phyloP scores from a whole-genome alignment of 2,888 invertebrate genomes.

The Aelia acuminata region DNA sequence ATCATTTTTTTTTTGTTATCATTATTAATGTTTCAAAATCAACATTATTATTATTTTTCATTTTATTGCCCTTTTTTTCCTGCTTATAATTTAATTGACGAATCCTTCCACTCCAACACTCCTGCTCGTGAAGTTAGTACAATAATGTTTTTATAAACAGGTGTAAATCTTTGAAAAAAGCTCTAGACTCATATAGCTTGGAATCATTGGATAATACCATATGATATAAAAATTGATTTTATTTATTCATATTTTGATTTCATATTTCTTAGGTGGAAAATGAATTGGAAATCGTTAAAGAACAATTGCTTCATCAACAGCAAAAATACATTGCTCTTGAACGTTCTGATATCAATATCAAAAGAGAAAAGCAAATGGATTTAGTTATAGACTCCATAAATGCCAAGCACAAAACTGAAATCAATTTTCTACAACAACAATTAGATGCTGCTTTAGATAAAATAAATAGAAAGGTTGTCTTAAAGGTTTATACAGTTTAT shows the following conservation, averaged over 20 bases:
- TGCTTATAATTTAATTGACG: too few relatives aligned
- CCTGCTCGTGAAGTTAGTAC: not conserved
- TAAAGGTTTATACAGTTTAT: not conserved
- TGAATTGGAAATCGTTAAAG: slow-evolving; percentile 62
- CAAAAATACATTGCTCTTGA: slow-evolving; percentile 64
- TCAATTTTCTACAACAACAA: slow-evolving; percentile 63
- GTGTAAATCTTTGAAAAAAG: not conserved
- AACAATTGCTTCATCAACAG: slow-evolving; percentile 63
- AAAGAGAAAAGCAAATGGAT: slow-evolving; percentile 65
- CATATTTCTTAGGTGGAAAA: slow-evolving; percentile 61
- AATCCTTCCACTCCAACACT: too few relatives aligned
- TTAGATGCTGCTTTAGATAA: slow-evolving; percentile 61
- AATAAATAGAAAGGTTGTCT: slow-evolving; percentile 63
- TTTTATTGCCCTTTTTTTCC: too few relatives aligned
- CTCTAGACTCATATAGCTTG: not conserved
- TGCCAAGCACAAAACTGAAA: slow-evolving; percentile 64
- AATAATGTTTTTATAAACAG: not conserved
- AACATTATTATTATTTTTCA: too few relatives aligned
- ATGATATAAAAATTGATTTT: not conserved
- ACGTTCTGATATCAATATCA: slow-evolving; percentile 63
- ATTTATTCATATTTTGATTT: not conserved
- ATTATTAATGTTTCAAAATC: too few relatives aligned
- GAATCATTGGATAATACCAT: not conserved
- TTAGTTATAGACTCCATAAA: slow-evolving; percentile 63
- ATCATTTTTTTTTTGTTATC: too few relatives aligned